Percentiles rank a stretch among this genome's conserved stretches.
Conservation (phyloP, 2,888 invertebrate species). For the Lagria hirta region DNA sequence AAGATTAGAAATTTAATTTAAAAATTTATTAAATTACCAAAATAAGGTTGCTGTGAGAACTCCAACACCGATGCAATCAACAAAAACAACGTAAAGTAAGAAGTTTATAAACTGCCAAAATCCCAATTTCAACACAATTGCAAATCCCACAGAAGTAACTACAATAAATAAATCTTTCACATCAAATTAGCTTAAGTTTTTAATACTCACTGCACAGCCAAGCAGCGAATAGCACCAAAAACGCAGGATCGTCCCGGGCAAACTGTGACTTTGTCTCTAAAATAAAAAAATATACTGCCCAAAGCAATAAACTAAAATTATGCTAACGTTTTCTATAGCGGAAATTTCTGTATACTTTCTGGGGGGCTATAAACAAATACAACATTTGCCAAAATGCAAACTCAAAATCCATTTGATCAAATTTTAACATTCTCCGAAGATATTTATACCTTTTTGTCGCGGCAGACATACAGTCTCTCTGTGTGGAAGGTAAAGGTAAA, state of each 20-base stretch:
- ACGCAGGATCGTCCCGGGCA: conserved; percentile 98
- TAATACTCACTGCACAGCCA: conserved; percentile 74
- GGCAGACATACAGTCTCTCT: conserved; percentile 76
- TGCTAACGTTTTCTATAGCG: conserved; percentile 97
- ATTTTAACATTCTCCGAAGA: conserved; percentile 78
- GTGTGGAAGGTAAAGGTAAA: conserved; percentile 69
- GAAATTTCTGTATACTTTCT: conserved; percentile 96
- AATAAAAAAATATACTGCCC: conserved; percentile 41
- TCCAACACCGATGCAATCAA: conserved; percentile 91
- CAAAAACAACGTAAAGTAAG: conserved; percentile 88
- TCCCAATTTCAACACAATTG: conserved; percentile 72
- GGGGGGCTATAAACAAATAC: conserved; percentile 89
- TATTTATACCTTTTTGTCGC: conserved; percentile 88
- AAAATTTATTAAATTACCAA: conserved; percentile 67
- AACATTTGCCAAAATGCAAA: conserved; percentile 99
- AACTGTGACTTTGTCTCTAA: conserved; percentile 97
- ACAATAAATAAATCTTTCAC: conserved; percentile 33
- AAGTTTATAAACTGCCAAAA: conserved; percentile 75
- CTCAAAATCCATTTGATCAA: conserved; percentile 99
- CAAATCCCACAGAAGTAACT: conserved; percentile 88
- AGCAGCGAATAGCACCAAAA: conserved; percentile 84
- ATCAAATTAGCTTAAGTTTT: not conserved
- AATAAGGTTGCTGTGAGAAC: conserved; percentile 82
- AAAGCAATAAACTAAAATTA: conserved; percentile 36
- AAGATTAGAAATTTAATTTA: conserved; percentile 4